Conservation (phyloP, 2,888 invertebrate genomes). For the Patella pellucida region DNA sequence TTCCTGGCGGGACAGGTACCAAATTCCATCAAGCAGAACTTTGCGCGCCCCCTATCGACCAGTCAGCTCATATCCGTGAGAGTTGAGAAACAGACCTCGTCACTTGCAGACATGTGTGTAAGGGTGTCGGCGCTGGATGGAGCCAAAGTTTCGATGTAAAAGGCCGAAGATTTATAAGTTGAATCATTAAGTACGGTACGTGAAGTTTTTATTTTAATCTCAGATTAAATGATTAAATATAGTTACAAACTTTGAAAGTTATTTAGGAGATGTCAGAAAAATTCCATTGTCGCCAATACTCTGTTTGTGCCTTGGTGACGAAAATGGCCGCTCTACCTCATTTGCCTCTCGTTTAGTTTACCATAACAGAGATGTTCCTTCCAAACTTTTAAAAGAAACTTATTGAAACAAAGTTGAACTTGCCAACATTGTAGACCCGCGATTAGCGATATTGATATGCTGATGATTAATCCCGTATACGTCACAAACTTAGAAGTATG, state of each 20-base stretch:
- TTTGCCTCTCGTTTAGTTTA: too few relatives aligned
- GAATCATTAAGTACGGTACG: neutral
- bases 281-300: slow-evolving; percentile 6
- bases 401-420: too few relatives aligned
- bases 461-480: too few relatives aligned
- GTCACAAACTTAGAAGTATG: too few relatives aligned
- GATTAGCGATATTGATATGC: too few relatives aligned
- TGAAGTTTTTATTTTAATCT: neutral
- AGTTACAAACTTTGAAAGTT: neutral
- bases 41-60: slow-evolving; percentile 26
- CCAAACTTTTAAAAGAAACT: too few relatives aligned
- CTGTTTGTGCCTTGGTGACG: neutral
- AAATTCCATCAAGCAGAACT: slow-evolving; percentile 25
- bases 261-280: slow-evolving; percentile 3
- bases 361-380: too few relatives aligned
- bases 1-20: slow-evolving; percentile 21
- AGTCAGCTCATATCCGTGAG: neutral
- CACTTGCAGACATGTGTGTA: slow-evolving; percentile 9
- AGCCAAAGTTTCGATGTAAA: slow-evolving; percentile 11
- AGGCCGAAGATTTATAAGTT: neutral
- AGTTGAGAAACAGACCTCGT: neutral
- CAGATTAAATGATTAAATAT: neutral
- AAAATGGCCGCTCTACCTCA: slow-evolving; percentile 10
- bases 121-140: neutral
- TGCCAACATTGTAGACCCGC: too few relatives aligned